phyloP scores from a whole-genome alignment of 1,140 invertebrate genomes.

The Augochlora pura region DNA sequence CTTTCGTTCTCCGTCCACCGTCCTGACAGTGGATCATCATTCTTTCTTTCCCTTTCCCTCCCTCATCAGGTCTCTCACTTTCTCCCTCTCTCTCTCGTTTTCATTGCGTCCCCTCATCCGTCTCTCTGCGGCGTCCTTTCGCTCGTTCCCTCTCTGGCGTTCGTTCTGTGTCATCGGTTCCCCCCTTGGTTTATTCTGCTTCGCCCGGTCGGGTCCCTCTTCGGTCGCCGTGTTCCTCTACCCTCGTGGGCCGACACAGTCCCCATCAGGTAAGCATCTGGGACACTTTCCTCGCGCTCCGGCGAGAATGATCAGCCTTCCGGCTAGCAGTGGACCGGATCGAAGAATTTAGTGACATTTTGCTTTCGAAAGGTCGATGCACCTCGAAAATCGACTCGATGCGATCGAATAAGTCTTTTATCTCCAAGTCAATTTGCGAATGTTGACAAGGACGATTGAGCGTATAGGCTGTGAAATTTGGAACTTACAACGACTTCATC shows the following conservation, averaged over 20 bases:
- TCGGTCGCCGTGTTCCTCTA: neutral
- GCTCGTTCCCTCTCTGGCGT: neutral
- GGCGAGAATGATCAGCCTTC: neutral
- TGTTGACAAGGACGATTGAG: no score
- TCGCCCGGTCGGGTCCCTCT: neutral
- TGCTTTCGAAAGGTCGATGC: no score
- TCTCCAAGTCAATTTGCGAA: no score
- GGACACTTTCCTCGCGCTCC: neutral
- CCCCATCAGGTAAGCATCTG: constrained; percentile 8
- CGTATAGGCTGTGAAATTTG: no score
- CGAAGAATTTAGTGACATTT: neutral
- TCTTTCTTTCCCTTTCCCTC: constrained; percentile 41
- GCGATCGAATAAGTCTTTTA: neutral
- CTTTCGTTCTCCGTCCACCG: constrained; percentile 35
- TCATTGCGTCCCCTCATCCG: neutral
- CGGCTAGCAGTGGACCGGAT: neutral
- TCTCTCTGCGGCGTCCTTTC: neutral
- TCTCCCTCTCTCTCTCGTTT: constrained; percentile 19
- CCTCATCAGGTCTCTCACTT: neutral
- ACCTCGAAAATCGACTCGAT: no score
- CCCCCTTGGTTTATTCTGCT: neutral
- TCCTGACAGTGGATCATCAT: constrained; percentile 24
- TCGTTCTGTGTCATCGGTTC: constrained; percentile 8
- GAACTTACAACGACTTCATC: no score
- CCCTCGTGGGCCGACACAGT: neutral